Conservation (phyloP, 1,140 invertebrate species). For the Lethrus apterus region DNA sequence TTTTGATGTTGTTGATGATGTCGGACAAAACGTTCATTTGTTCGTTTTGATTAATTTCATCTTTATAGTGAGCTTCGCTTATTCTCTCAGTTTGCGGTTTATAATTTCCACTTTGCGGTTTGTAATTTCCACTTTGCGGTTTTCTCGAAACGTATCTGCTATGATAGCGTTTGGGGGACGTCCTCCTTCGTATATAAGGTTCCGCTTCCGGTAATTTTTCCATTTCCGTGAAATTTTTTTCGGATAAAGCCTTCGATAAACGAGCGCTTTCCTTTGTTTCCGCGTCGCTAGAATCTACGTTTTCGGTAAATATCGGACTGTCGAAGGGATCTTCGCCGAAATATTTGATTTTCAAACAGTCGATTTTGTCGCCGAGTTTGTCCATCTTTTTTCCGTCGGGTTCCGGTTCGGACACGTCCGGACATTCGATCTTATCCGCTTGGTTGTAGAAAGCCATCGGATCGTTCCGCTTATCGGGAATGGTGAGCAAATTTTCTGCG, state of each 20-base stretch:
- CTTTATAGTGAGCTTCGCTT: slow-evolving; percentile 38
- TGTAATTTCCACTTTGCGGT: no score
- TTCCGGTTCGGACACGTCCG: slow-evolving; percentile 38
- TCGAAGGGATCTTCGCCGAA: slow-evolving; percentile 66
- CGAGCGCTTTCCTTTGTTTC: slow-evolving; percentile 2
- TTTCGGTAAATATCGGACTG: slow-evolving; percentile 64
- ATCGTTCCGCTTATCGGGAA: slow-evolving; percentile 48
- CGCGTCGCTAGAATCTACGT: no score
- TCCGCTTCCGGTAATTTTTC: slow-evolving; percentile 14
- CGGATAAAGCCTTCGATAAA: slow-evolving; percentile 3
- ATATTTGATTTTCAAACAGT: slow-evolving; percentile 65
- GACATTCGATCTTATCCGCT: slow-evolving; percentile 41
- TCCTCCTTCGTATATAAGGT: slow-evolving; percentile 1
- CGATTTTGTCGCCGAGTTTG: slow-evolving; percentile 62
- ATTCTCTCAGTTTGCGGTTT: slow-evolving; percentile 12
- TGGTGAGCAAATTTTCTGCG: slow-evolving; percentile 48
- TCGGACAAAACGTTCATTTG: slow-evolving; percentile 38
- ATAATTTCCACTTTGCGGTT: slow-evolving; percentile 6
- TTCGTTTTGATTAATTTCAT: slow-evolving; percentile 38
- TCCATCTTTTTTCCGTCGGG: slow-evolving; percentile 37
- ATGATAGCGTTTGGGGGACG: neutral
- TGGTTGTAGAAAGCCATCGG: slow-evolving; percentile 54
- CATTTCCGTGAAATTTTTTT: no score
- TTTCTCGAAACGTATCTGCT: no score
- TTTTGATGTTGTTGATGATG: slow-evolving; percentile 37